Evolutionary conservation across 2,113 vertebrate genomes (phyloP), one percentile per base, ranked within the genome.

Genomic region (Pseudopodoces humilis): DNA sequence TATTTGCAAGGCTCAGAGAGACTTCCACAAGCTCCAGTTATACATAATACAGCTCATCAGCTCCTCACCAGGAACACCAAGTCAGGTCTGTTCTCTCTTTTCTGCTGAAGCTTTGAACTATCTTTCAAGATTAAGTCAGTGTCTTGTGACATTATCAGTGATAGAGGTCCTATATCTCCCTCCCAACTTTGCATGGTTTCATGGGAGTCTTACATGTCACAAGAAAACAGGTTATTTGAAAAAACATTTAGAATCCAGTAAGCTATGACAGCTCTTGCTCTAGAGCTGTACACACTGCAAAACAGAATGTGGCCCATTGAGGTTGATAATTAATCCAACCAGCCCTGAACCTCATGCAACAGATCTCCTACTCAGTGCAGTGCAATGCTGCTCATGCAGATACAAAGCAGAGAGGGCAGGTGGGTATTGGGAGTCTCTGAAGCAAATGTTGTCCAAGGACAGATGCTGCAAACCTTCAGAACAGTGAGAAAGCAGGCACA

Each of bases 351-450:
- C 63, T 50, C 52, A 58, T 8, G 10, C 2, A 12, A 41, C n/a
- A 11, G 43, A 9, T 14, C 8, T 58, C 27, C 52, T 33, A 19
- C 0, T 2, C 14, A 31, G 39, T 0, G 11, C 31, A 19, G 30
- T 2, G 44, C 21, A 46, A 13, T 3, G 8, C 11, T 50, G 11
- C 22, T 58, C 15, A 31, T 8, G 23, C 16, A 77, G n/a, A 33
- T 30, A 33, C 0, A 0, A 33, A 67, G n/a, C 11, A 41, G 20
- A 43, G 35, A 62, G 12, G 5, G 16, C 5, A 44, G 17, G 16
- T 18, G 5, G 16, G 33, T 37, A 56, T 0, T n/a, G 44, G 4
- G 13, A 69, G 14, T 50, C 28, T 81, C 37, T 56, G 46, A 88
- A 60, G 37, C 12, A 68, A 83, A 23, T 2, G 2, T 2, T 23